Percentiles rank a stretch among this genome's conserved stretches.
phyloP scores from a whole-genome alignment of 2,113 vertebrate species.

The Eolophus roseicapilla region DNA sequence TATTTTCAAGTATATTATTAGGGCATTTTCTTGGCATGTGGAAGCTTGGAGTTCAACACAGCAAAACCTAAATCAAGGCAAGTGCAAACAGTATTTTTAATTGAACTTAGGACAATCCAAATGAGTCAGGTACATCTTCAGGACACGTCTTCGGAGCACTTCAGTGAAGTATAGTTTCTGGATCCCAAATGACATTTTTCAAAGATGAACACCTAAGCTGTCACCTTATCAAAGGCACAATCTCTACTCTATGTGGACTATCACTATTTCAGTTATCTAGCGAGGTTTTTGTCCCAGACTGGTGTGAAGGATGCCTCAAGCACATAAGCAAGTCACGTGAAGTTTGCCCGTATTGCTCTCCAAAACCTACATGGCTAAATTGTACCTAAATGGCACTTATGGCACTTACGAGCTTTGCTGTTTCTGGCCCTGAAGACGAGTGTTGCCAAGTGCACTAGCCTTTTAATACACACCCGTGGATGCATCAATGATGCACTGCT shows the following conservation, averaged over 20 bases:
- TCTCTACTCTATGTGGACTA: background rate
- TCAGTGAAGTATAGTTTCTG: background rate
- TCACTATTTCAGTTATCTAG: background rate
- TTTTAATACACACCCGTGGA: background rate
- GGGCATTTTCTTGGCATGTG: background rate
- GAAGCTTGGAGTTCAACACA: background rate
- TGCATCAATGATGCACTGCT: background rate
- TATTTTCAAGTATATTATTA: background rate
- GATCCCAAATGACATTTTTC: background rate
- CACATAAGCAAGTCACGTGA: background rate
- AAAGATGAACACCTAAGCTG: background rate
- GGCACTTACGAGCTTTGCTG: background rate
- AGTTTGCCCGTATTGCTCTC: background rate
- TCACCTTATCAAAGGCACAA: background rate
- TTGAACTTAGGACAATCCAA: background rate
- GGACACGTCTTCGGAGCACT: background rate
- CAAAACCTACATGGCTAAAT: background rate
- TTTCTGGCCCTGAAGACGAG: background rate
- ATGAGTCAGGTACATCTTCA: background rate
- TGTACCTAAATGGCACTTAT: background rate
- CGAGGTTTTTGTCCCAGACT: background rate
- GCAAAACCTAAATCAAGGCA: background rate
- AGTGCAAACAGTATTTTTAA: background rate
- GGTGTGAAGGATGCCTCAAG: background rate
- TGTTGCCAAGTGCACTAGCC: background rate